Percentiles rank a stretch among this genome's conserved stretches.
phyloP scores from a whole-genome alignment of 2,888 invertebrate genomes.

The Coenonympha glycerion region DNA sequence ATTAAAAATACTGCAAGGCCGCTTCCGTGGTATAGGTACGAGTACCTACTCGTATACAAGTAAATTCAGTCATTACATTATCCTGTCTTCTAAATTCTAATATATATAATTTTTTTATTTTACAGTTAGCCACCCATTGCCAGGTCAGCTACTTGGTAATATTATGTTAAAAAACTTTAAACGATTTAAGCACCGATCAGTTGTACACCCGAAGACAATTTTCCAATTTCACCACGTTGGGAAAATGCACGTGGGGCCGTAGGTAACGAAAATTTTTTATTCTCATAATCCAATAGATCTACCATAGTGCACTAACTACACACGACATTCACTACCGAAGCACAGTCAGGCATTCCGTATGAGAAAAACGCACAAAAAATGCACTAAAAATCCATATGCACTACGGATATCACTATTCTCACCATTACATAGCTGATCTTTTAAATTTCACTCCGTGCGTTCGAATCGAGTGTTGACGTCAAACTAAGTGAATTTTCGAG shows the following conservation, averaged over 20 bases:
- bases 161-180: not conserved
- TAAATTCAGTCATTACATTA: no score
- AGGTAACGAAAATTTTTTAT: not conserved
- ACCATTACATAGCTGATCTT: conserved; percentile 63
- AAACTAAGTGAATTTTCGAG: conserved; percentile 47
- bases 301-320: conserved; percentile 14
- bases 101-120: no score
- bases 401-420: conserved; percentile 45
- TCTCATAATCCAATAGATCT: not conserved
- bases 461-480: conserved; percentile 51
- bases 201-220: not conserved
- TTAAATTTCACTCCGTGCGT: conserved; percentile 44
- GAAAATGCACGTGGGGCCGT: conserved; percentile 10
- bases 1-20: no score
- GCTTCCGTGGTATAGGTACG: no score
- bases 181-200: not conserved
- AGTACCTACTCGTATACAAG: no score
- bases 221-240: conserved; percentile 2
- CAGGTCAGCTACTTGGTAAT: no score
- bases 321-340: conserved; percentile 18
- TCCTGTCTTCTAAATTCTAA: no score
- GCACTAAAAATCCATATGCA: conserved; percentile 15
- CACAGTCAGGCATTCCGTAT: conserved; percentile 21
- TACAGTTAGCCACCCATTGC: no score
- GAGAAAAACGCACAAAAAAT: conserved; percentile 9